Evolutionary conservation across 2,888 invertebrate species (phyloP).

Genomic region (Ceramica pisi): DNA sequence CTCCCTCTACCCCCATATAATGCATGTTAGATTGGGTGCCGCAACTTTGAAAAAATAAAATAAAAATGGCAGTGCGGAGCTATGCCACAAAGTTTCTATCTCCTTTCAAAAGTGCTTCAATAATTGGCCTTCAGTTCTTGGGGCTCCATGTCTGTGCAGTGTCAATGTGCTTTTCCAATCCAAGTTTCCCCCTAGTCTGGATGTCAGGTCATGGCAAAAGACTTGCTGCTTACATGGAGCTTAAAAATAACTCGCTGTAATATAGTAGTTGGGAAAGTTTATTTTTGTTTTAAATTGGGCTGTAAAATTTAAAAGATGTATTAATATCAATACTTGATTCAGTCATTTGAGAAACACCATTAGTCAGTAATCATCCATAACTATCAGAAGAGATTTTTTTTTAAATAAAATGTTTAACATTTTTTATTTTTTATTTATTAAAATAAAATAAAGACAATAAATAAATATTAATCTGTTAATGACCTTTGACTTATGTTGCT

Average conservation of each 20-base stretch:
- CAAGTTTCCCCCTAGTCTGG: background rate
- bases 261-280: background rate
- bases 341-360: background rate
- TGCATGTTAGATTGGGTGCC: too few relatives aligned
- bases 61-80: too few relatives aligned
- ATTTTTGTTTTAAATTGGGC: background rate
- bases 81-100: too few relatives aligned
- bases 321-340: background rate
- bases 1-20: too few relatives aligned
- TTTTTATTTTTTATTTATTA: background rate
- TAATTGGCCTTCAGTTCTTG: background rate
- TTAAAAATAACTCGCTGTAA: background rate
- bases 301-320: background rate
- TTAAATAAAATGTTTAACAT: background rate
- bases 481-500: background rate
- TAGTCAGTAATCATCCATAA: background rate
- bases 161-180: background rate
- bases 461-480: background rate
- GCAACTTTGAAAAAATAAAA: too few relatives aligned
- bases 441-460: background rate
- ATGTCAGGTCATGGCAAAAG: background rate
- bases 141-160: background rate
- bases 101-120: background rate
- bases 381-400: too few relatives aligned
- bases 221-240: background rate